phyloP scores from a whole-genome alignment of 2,888 invertebrate species.

The Syrista parreyssii region DNA sequence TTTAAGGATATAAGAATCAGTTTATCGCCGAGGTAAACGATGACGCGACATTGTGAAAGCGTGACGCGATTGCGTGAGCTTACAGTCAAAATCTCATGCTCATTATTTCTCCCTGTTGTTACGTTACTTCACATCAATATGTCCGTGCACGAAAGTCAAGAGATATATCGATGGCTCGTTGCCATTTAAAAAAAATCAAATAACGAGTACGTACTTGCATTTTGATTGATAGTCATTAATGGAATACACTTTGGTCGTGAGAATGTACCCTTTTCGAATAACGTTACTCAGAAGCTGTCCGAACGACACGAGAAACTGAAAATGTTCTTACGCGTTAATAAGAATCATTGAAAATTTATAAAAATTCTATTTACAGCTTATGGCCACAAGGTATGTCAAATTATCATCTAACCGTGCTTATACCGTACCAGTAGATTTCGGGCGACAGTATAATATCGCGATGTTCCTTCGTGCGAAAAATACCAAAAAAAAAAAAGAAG shows the following conservation, averaged over 20 bases:
- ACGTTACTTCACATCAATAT: not conserved
- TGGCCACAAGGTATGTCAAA: constrained; percentile 34
- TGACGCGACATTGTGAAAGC: not conserved
- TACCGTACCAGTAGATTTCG: not conserved
- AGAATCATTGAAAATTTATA: constrained; percentile 44
- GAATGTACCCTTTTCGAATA: constrained; percentile 36
- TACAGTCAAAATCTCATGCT: not conserved
- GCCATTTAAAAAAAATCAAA: not conserved
- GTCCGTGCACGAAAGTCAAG: not conserved
- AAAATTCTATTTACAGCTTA: constrained; percentile 39
- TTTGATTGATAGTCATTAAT: constrained; percentile 28
- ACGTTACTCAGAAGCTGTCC: not conserved
- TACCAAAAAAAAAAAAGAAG: not conserved
- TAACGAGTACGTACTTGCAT: not conserved
- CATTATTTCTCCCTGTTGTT: not conserved
- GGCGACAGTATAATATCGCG: not conserved
- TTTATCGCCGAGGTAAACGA: not conserved
- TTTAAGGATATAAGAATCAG: not conserved
- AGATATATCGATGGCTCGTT: not conserved
- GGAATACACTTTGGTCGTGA: constrained; percentile 53
- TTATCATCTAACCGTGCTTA: not conserved
- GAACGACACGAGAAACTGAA: not conserved
- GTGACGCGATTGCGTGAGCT: not conserved
- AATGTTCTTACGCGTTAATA: constrained; percentile 39
- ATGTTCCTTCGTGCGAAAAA: not conserved